Evolutionary conservation across 2,888 invertebrate species (phyloP), one percentile per base, ranked within the genome.

Genomic region (Aphidius colemani): DNA sequence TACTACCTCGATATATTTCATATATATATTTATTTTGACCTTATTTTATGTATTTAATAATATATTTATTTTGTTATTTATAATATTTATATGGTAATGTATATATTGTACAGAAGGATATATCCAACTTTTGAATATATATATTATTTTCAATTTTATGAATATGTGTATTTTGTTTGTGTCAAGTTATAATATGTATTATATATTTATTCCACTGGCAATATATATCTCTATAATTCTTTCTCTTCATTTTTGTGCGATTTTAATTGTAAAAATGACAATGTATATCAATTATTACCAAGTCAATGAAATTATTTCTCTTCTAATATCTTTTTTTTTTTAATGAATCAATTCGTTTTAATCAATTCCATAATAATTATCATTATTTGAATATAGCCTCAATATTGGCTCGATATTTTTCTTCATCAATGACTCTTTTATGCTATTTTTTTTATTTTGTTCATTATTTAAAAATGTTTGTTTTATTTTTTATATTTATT

Each of bases 331-430:
- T 30, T 30, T 30, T 30, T 30, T 30, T 30, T 30, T 30, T 30
- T 30, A 5, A 30, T 2, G 30, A 30, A 30, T 30, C 5, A 1
- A 30, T 30, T 2, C 0, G 30, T 30, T 5, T 30, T 30, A 30
- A 30, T 30, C 30, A 30, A 30, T 30, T 30, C 30, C 30, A 30
- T 30, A 30, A 30, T 30, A 30, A 30, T 30, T 30, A 30, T 18
- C 1, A 18, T 18, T 18, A 18, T 18, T 18, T 30, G 69, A 70
- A 70, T 72, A 73, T 76, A 75, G 76, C 67, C 73, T 74, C 72
- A 72, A 67, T 68, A 68, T 70, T 70, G 70, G 68, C 71, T 73
- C 30, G 30, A 30, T 30, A 30, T 30, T 64, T 30, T 30, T 30
- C 0, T 2, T 30, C 5, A 30, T 61, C 65, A 66, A 65, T 67